Conservation (phyloP, 2,797 vertebrate genomes). For the Moxostoma hubbsi region DNA sequence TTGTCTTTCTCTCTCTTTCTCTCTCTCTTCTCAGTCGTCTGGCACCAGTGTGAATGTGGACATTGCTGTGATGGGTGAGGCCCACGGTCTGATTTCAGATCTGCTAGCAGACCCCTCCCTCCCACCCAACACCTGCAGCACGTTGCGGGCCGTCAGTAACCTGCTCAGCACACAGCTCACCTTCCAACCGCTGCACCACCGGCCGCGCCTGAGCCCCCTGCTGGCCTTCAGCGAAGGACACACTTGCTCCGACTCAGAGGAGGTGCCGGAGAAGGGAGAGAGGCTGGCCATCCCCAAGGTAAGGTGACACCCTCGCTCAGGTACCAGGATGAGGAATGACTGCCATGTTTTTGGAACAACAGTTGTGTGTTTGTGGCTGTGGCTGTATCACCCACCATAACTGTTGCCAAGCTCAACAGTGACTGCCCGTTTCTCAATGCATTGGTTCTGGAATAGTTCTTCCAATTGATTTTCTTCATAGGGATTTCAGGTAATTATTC, state of each 20-base stretch:
- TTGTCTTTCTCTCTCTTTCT: constrained; percentile 16
- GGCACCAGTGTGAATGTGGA: constrained; percentile 84
- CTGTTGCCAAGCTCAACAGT: too few species aligned
- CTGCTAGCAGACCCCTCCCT: constrained; percentile 92
- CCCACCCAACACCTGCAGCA: constrained; percentile 92
- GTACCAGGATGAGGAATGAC: background rate
- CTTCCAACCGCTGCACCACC: constrained; percentile 92
- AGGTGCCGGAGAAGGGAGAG: constrained; percentile 85
- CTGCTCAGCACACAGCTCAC: constrained; percentile 93
- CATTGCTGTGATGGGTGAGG: constrained; percentile 96
- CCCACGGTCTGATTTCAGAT: constrained; percentile 95
- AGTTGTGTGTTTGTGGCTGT: background rate
- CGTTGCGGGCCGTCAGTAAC: constrained; percentile 93
- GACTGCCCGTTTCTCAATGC: too few species aligned
- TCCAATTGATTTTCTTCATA: too few species aligned
- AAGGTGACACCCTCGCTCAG: constrained; percentile 40
- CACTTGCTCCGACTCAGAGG: constrained; percentile 90
- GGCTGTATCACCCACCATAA: background rate
- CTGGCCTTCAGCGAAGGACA: constrained; percentile 83
- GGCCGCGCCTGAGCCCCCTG: constrained; percentile 79
- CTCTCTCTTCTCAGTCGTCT: constrained; percentile 45
- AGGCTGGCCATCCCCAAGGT: constrained; percentile 92
- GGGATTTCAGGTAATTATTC: too few species aligned
- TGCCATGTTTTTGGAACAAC: background rate
- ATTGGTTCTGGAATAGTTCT: too few species aligned